Percentiles rank a stretch among this genome's conserved stretches.
phyloP scores from a whole-genome alignment of 2,797 vertebrate genomes.

The Hyperoplus lanceolatus region DNA sequence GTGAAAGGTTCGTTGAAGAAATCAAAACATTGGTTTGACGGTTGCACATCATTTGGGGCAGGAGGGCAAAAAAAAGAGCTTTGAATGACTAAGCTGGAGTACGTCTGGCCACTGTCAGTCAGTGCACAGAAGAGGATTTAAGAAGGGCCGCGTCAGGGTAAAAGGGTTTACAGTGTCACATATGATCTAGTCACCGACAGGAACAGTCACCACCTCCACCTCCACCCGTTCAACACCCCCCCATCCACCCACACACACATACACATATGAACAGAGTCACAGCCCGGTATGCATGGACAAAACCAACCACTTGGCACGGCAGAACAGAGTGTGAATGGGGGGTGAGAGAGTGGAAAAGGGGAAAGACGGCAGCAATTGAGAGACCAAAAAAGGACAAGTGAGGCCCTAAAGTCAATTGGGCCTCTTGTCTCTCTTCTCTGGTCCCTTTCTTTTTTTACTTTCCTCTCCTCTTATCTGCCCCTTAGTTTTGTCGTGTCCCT shows the following conservation, averaged over 20 bases:
- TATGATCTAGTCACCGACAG: slow-evolving; percentile 82
- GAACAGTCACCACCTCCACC: slow-evolving; percentile 79
- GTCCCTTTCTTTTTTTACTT: slow-evolving; percentile 40
- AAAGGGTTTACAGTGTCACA: slow-evolving; percentile 82
- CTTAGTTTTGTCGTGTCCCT: slow-evolving; percentile 2
- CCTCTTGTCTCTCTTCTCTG: slow-evolving; percentile 53
- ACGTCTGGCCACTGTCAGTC: slow-evolving; percentile 75
- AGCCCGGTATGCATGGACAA: slow-evolving; percentile 36
- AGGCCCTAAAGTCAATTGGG: slow-evolving; percentile 65
- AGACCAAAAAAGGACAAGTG: slow-evolving; percentile 65
- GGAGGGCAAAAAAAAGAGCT: slow-evolving; percentile 11
- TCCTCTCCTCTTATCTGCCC: slow-evolving; percentile 44
- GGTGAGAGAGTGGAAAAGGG: slow-evolving; percentile 47
- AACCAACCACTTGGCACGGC: slow-evolving; percentile 57
- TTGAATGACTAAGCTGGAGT: slow-evolving; percentile 43
- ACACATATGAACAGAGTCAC: not conserved
- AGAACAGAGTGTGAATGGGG: not conserved
- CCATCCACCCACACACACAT: not conserved
- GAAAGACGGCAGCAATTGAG: slow-evolving; percentile 57
- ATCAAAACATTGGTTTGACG: slow-evolving; percentile 33
- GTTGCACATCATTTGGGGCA: slow-evolving; percentile 33
- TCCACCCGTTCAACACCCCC: slow-evolving; percentile 33
- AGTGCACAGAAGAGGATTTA: slow-evolving; percentile 70
- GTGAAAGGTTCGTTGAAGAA: slow-evolving; percentile 8
- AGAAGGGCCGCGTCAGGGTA: slow-evolving; percentile 64